Base-by-base conservation (phyloP, 1,140 invertebrate genomes). In the Drosophila lacteicornis region DNA sequence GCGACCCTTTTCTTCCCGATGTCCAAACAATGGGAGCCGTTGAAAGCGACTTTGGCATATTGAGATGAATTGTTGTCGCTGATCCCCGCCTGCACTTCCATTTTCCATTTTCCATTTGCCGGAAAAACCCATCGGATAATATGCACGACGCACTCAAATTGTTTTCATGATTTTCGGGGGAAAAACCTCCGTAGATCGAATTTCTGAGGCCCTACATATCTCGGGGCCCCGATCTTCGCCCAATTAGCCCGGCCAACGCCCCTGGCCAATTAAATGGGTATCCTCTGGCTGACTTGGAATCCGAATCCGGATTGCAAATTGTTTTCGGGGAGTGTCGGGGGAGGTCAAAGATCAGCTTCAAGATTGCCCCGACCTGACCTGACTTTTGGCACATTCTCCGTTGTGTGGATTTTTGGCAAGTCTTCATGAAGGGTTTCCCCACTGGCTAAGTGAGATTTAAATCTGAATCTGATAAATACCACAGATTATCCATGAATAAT, bases 21-120 rank as follows among this genome's bases (percentile, higher is more conserved):
- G 85, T 90, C 84, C 85, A 88, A 88, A 90, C 84, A 88, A 90
- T 88, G 81, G 59, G 71, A 46, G 63, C 75, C 75, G 85, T 79
- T 90, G 84, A 88, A 90, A 88, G 78, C 84, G 80, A 81, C 85
- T 85, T 85, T 90, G 85, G 85, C 85, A 90, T 88, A 90, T 90
- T 88, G 84, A 88, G 84, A 85, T 90, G 84, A 90, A 88, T 90
- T 84, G 78, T 90, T 50, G 68, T 62, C 67, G 67, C 65, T 43
- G 55, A 57, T 57, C 55, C 53, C 67, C 49, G 47, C 49, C 63
- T 63, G 36, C 45, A 11, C 50, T 45, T 13, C 40, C 50, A 22
- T 50, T 30, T 51, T 27, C 47, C 27, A 17, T 30, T 56, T 53
- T 57, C 36, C 50, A 74, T 75, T 75, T 42, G n/a, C 45, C 47